Conservation (phyloP, 2,797 vertebrate species). For the Gymnothorax javanicus region DNA sequence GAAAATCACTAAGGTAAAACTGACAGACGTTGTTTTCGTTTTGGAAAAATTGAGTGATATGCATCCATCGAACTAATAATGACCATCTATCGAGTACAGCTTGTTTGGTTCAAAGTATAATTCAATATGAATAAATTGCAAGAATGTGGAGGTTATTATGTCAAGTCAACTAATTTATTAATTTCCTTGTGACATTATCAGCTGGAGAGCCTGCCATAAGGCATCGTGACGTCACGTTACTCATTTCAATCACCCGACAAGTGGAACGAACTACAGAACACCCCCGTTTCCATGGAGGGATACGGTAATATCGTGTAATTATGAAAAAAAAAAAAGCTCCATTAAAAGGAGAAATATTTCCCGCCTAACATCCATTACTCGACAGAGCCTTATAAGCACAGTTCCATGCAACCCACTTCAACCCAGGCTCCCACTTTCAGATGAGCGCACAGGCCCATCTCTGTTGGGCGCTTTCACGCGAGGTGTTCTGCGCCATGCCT, state of each 20-base stretch:
- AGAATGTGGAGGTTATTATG: background rate
- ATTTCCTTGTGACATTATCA: too few species aligned
- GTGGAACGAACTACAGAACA: background rate
- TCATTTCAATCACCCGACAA: background rate
- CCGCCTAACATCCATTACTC: background rate
- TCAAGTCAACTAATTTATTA: too few species aligned
- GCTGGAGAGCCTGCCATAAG: too few species aligned
- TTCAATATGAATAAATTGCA: background rate
- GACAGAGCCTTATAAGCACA: background rate
- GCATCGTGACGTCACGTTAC: background rate
- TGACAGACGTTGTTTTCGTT: background rate
- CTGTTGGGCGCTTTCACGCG: too few species aligned
- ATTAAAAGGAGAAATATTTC: background rate
- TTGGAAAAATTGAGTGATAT: background rate
- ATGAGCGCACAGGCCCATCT: background rate
- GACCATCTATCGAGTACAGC: background rate
- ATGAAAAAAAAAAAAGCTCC: background rate
- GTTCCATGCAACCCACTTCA: background rate
- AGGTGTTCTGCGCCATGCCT: too few species aligned
- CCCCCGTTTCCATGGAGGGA: background rate
- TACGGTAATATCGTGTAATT: background rate
- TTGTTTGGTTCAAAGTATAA: background rate
- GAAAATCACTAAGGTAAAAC: background rate
- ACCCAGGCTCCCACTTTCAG: background rate
- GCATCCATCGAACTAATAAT: background rate